Evolutionary conservation across 2,888 invertebrate genomes (phyloP).

Genomic region (Trissolcus brochymenae): DNA sequence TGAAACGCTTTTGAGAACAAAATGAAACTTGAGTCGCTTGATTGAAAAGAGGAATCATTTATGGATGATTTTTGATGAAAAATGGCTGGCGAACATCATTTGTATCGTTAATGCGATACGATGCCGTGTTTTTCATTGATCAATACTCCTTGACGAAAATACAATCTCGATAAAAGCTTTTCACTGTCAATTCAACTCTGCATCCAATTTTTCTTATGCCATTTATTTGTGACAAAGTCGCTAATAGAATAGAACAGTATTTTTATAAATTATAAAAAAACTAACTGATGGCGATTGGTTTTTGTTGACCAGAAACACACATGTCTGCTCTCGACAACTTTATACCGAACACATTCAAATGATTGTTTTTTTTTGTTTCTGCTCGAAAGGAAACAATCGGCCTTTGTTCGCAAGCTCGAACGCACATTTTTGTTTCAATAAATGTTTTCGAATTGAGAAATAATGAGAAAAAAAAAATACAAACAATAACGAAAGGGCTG

Average conservation of each 20-base stretch:
- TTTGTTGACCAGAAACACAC: too few species aligned
- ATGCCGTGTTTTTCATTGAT: constrained; percentile 28
- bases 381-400: not conserved
- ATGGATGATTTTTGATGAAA: constrained; percentile 18
- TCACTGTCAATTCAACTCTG: constrained; percentile 13
- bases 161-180: constrained; percentile 43
- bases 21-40: not conserved
- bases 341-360: too few species aligned
- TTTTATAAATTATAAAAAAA: constrained; percentile 25
- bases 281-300: not conserved
- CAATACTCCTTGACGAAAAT: constrained; percentile 36
- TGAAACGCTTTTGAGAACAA: not conserved
- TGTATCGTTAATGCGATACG: constrained; percentile 20
- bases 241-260: constrained; percentile 14
- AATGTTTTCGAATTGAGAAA: constrained; percentile 1
- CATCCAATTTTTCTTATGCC: constrained; percentile 13
- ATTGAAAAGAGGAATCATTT: constrained; percentile 28
- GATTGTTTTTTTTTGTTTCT: too few species aligned
- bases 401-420: not conserved
- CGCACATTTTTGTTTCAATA: not conserved
- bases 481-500: too few species aligned
- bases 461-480: too few species aligned
- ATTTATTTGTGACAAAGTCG: constrained; percentile 11
- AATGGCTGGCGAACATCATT: constrained; percentile 12
- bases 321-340: not conserved